Base-by-base conservation (phyloP, 2,797 vertebrate species). In the Alosa sapidissima region DNA sequence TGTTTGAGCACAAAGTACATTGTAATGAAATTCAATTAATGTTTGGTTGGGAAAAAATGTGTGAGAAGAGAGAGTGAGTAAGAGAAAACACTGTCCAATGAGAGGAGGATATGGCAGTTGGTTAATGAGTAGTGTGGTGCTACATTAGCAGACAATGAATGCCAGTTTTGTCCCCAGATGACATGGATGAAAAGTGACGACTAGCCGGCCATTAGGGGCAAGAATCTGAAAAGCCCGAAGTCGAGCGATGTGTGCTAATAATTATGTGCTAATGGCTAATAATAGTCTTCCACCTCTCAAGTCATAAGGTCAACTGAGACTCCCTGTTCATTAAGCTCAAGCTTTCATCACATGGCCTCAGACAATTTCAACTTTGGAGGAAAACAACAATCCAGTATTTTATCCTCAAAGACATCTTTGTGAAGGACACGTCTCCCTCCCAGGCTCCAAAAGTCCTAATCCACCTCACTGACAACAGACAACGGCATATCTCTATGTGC, bases 131-230 rank as follows among this genome's bases (percentile, higher is more conserved):
- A 87, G 88, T 87, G 89, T 86, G 88, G 81, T 82, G 24, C 88
- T 87, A 89, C 87, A 87, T 89, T 90, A 89, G 85, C 83, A 28
- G 62, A 45, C 92, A 92, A 94, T 95, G 94, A 96, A 96, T 95
- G 92, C 93, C 90, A 92, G 93, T 94, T 95, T 95, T 96, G 95
- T 96, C 94, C 92, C 92, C 92, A 11, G 51, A 94, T 94, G 94
- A 95, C 95, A 94, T 91, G 91, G 89, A 86, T 95, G 93, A 96
- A 93, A 93, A 94, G 96, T 94, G 93, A 94, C 92, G 91, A 91
- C 92, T 91, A 89, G 90, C 92, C 91, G 90, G 90, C 92, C 93
- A 94, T 94, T 94, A 94, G 92, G 92, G 54, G 84, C 41, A 89
- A 81, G 88, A 81, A 87, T 86, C 87, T 86, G 85, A 89, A 89